Conservation (phyloP, 2,888 invertebrate genomes). For the Dasypolia templi region DNA sequence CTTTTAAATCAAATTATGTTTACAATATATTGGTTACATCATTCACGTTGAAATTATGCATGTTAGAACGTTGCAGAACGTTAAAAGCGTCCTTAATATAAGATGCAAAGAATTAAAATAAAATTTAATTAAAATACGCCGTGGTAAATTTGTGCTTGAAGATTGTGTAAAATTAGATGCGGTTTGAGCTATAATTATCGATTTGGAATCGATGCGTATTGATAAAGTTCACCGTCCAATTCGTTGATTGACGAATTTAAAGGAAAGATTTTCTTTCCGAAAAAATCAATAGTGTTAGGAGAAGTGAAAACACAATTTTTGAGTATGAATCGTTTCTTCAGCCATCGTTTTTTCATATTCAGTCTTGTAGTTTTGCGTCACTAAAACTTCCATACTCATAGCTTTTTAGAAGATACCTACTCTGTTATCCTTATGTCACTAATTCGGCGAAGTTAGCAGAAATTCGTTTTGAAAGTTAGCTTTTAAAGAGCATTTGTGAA, state of each 20-base stretch:
- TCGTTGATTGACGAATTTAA: not conserved
- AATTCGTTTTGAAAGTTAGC: slow-evolving; percentile 6
- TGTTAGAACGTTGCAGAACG: too few relatives aligned
- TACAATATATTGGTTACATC: too few relatives aligned
- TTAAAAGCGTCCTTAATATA: too few relatives aligned
- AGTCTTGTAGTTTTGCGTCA: not conserved
- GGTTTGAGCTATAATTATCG: slow-evolving; percentile 1
- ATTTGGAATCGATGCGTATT: not conserved
- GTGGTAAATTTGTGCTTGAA: slow-evolving; percentile 30
- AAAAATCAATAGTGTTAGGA: not conserved
- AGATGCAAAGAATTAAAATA: too few relatives aligned
- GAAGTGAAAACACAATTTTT: not conserved
- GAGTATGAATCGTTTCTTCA: not conserved
- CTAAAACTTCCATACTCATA: not conserved
- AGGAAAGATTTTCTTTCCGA: not conserved
- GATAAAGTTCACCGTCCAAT: not conserved
- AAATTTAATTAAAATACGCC: too few relatives aligned
- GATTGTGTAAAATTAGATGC: not conserved
- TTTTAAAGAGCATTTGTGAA: too few relatives aligned
- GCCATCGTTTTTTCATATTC: not conserved
- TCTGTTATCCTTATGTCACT: not conserved
- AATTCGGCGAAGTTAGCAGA: not conserved
- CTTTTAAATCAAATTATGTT: too few relatives aligned
- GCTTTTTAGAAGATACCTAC: not conserved
- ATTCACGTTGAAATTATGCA: too few relatives aligned